Evolutionary conservation across 2,888 invertebrate species (phyloP).

Genomic region (Masnerella sp.): DNA sequence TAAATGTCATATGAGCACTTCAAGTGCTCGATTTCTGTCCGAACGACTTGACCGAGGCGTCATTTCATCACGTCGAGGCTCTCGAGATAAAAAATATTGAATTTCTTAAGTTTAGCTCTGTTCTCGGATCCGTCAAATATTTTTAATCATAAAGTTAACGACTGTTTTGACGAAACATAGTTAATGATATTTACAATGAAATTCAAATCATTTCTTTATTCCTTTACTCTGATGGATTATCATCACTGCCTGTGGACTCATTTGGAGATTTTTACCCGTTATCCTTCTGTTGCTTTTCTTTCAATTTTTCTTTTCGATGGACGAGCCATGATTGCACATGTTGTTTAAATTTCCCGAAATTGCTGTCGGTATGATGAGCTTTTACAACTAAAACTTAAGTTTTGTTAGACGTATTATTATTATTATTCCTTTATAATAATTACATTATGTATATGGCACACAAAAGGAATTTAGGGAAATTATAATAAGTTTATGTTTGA

Average conservation of each 20-base stretch:
- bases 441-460: too few species aligned
- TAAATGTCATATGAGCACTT: too few species aligned
- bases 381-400: conserved; percentile 8
- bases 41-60: too few species aligned
- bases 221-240: too few species aligned
- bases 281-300: too few species aligned
- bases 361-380: conserved; percentile 4
- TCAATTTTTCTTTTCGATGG: conserved; percentile 9
- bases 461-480: too few species aligned
- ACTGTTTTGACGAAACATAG: conserved; percentile 18
- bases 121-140: background rate
- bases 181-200: too few species aligned
- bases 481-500: background rate
- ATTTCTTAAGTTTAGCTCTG: too few species aligned
- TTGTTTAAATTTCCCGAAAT: conserved; percentile 7
- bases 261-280: too few species aligned
- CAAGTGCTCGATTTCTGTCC: too few species aligned
- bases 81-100: background rate
- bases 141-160: background rate
- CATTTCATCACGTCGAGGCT: too few species aligned
- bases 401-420: background rate
- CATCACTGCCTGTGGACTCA: background rate
- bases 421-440: background rate
- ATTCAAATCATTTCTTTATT: too few species aligned
- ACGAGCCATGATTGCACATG: conserved; percentile 15